Conservation (phyloP, 1,140 invertebrate genomes). For the Panulirus ornatus region DNA sequence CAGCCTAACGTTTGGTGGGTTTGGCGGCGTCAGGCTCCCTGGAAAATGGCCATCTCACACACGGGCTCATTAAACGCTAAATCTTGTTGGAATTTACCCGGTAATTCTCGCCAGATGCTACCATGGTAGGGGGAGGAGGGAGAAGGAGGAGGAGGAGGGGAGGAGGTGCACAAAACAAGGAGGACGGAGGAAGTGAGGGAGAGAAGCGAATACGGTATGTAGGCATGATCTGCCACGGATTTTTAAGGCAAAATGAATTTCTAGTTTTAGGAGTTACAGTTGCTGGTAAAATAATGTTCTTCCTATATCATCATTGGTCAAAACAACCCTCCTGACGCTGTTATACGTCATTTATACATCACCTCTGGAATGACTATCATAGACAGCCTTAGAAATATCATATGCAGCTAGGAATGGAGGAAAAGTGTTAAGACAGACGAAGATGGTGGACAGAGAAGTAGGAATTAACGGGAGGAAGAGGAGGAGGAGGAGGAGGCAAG, state of each 20-base stretch:
- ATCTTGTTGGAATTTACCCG: slow-evolving; percentile 69
- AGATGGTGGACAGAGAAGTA: slow-evolving; percentile 8
- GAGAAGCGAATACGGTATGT: too few relatives aligned
- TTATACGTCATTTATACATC: too few relatives aligned
- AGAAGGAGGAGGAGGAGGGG: slow-evolving; percentile 7
- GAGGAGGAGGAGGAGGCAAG: slow-evolving; percentile 30
- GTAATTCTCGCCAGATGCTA: slow-evolving; percentile 70
- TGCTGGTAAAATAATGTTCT: neutral
- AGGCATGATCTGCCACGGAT: too few relatives aligned
- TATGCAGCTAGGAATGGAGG: neutral
- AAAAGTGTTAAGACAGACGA: neutral
- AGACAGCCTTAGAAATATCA: too few relatives aligned
- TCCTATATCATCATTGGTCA: neutral
- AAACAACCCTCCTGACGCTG: too few relatives aligned
- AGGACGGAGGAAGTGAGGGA: slow-evolving; percentile 5
- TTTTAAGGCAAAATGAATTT: neutral
- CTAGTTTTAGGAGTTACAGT: neutral
- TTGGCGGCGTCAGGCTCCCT: slow-evolving; percentile 4
- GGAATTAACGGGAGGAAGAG: slow-evolving; percentile 32
- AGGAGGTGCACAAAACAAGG: neutral
- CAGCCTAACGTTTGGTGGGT: neutral
- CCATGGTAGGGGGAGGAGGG: slow-evolving; percentile 33
- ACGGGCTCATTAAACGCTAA: slow-evolving; percentile 69
- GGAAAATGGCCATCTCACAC: slow-evolving; percentile 68
- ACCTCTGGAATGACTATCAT: too few relatives aligned